Evolutionary conservation across 2,888 invertebrate genomes (phyloP).

Genomic region (Chymomyza fuscimana): DNA sequence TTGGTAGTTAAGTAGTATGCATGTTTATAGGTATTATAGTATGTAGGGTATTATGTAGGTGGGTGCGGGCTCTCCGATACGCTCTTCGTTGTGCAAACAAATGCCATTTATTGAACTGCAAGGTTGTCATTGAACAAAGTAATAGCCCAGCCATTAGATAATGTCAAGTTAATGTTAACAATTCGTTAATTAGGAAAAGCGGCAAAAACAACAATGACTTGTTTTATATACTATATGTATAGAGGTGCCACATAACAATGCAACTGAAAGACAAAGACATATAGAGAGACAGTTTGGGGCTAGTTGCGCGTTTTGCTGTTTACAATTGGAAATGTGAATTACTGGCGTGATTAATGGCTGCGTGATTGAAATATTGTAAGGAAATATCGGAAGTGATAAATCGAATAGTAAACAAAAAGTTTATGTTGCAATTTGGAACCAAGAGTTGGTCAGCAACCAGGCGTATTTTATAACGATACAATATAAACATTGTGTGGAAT

Average conservation of each 20-base stretch:
- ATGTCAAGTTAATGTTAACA: conserved; percentile 1
- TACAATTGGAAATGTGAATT: not conserved
- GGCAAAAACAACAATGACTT: not conserved
- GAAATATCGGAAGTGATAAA: too few relatives aligned
- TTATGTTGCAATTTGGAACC: too few relatives aligned
- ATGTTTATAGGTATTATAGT: not conserved
- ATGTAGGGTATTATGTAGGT: not conserved
- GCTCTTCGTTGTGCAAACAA: not conserved
- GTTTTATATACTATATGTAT: not conserved
- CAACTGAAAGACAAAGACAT: not conserved
- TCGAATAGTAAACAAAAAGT: too few relatives aligned
- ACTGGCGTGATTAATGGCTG: too few relatives aligned
- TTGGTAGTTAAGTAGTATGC: not conserved
- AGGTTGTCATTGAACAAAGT: conserved; percentile 4
- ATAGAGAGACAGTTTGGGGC: not conserved
- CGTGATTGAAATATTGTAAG: too few relatives aligned
- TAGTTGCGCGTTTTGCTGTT: not conserved
- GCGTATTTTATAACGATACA: too few relatives aligned
- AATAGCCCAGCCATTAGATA: not conserved
- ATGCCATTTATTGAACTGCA: not conserved
- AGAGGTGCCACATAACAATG: not conserved
- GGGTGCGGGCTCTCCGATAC: not conserved
- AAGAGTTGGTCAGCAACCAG: too few relatives aligned
- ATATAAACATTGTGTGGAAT: too few relatives aligned
- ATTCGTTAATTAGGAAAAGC: not conserved